A percentile compares a stretch with the other conserved stretches of the same genome.
Conservation (phyloP, 2,888 invertebrate genomes). For the Pedicia rivosa region DNA sequence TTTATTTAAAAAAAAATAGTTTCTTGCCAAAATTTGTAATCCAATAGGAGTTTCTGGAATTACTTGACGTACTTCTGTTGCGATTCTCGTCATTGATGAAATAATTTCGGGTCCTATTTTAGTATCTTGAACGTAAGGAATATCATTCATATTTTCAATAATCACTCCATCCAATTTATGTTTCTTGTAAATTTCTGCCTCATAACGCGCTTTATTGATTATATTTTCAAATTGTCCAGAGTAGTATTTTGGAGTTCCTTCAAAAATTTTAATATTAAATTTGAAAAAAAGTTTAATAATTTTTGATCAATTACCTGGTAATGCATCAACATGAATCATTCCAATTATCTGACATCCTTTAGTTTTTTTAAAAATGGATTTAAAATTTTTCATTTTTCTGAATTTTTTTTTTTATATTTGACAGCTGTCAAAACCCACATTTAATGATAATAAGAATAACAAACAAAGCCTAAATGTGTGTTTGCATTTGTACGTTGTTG, state of each 20-base stretch:
- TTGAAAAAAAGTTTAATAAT: not conserved
- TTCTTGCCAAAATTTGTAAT: conserved; percentile 39
- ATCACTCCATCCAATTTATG: conserved; percentile 45
- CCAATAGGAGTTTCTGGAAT: conserved; percentile 39
- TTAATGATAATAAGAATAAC: no score
- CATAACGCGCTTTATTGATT: conserved; percentile 39
- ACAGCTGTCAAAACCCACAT: no score
- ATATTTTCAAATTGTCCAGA: conserved; percentile 35
- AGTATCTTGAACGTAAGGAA: conserved; percentile 46
- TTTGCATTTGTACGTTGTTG: no score
- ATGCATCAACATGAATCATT: conserved; percentile 52
- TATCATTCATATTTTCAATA: conserved; percentile 67
- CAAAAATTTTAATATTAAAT: not conserved
- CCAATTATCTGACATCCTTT: conserved; percentile 41
- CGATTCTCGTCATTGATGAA: conserved; percentile 49
- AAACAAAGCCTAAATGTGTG: no score
- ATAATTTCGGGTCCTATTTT: conserved; percentile 48
- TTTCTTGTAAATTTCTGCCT: conserved; percentile 43
- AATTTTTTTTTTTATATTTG: not conserved
- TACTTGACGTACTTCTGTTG: conserved; percentile 38
- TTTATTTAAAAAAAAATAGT: conserved; percentile 1
- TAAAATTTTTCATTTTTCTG: conserved; percentile 29
- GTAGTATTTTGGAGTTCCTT: conserved; percentile 45
- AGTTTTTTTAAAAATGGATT: conserved; percentile 27
- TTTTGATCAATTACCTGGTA: conserved; percentile 40